phyloP scores from a whole-genome alignment of 2,888 invertebrate species.

The Hartigia nigra region DNA sequence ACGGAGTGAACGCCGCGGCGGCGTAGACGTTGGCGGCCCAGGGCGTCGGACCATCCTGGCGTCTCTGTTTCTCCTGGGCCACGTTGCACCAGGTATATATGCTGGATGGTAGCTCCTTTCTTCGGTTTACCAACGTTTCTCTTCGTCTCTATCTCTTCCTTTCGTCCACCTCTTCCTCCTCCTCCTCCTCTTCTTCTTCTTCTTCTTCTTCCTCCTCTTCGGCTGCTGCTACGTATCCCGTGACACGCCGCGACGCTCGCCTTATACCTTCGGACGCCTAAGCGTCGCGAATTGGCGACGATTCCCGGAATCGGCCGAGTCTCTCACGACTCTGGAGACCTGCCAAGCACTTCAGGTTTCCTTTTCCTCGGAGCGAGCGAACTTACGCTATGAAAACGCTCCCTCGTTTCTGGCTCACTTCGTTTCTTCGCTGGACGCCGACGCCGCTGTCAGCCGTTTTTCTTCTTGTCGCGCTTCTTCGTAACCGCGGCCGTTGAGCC shows the following conservation, averaged over 20 bases:
- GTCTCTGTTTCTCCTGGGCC: constrained; percentile 31
- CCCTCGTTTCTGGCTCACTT: background rate
- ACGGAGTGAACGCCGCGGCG: constrained; percentile 15
- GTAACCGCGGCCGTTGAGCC: constrained; percentile 32
- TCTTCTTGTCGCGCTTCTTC: constrained; percentile 2
- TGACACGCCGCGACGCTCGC: constrained; percentile 4
- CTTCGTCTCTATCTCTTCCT: constrained; percentile 36
- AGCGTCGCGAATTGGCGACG: constrained; percentile 27
- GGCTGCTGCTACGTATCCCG: background rate
- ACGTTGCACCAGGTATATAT: constrained; percentile 29
- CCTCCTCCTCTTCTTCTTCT: constrained; percentile 31
- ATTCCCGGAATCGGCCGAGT: constrained; percentile 31
- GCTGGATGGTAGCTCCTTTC: constrained; percentile 22
- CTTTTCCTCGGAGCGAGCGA: constrained; percentile 4
- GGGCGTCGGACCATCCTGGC: constrained; percentile 44
- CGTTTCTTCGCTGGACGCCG: background rate
- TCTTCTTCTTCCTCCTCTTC: constrained; percentile 14
- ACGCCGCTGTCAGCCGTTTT: background rate
- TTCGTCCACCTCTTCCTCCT: constrained; percentile 30
- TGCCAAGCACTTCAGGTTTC: constrained; percentile 47
- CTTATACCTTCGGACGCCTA: constrained; percentile 31
- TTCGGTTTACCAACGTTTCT: constrained; percentile 19
- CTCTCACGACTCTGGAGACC: constrained; percentile 27
- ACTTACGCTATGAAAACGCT: background rate
- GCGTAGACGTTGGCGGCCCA: constrained; percentile 29